phyloP scores from a whole-genome alignment of 2,888 invertebrate species.

The Cephus spinipes region DNA sequence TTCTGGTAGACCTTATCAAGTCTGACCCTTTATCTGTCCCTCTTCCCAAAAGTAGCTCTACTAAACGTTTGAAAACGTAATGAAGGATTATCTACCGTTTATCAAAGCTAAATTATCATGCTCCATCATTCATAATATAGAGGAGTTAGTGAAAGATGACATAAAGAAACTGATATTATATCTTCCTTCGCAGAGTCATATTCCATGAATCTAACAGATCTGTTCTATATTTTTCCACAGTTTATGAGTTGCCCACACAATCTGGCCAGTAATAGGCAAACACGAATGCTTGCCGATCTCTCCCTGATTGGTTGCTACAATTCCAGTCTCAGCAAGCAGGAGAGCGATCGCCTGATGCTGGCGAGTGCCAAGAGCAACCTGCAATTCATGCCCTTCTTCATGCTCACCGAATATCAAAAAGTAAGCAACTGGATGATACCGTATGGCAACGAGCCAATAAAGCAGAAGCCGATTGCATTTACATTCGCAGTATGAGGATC shows the following conservation, averaged over 20 bases:
- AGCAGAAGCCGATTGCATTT: background rate
- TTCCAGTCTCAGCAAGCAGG: conserved; percentile 78
- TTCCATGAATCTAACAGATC: background rate
- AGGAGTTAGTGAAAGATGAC: no score
- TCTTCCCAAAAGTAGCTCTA: no score
- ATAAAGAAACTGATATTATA: no score
- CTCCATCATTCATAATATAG: no score
- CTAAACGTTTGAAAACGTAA: no score
- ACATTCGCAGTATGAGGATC: background rate
- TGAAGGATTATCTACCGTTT: no score
- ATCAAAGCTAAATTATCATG: no score
- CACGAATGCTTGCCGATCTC: conserved; percentile 97
- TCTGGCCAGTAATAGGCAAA: conserved; percentile 96
- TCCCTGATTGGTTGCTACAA: conserved; percentile 97
- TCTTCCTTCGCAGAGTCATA: no score
- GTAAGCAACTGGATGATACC: conserved; percentile 63
- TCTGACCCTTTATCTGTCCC: no score
- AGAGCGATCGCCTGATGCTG: conserved; percentile 87
- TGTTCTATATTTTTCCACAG: conserved; percentile 58
- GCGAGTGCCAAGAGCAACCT: conserved; percentile 96
- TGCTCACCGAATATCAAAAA: conserved; percentile 95
- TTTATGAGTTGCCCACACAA: conserved; percentile 94
- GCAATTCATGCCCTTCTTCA: conserved; percentile 96
- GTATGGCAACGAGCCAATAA: background rate
- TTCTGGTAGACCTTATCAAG: no score